Conservation (phyloP, 2,888 invertebrate species). For the Asteroscopus sphinx region DNA sequence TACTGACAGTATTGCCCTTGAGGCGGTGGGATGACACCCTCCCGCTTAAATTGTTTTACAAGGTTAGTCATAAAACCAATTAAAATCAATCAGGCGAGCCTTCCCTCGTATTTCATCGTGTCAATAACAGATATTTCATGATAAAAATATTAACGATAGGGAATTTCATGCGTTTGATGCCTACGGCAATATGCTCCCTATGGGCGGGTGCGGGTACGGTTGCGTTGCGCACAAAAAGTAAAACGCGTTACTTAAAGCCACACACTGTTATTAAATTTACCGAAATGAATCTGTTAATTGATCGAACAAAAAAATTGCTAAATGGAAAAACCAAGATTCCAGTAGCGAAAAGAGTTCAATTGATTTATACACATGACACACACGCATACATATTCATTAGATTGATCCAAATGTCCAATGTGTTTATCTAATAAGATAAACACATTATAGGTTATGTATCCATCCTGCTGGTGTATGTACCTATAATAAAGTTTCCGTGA, state of each 20-base stretch:
- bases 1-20: slow-evolving; percentile 49
- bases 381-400: slow-evolving; percentile 15
- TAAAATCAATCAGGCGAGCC: slow-evolving; percentile 75
- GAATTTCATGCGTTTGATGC: slow-evolving; percentile 40
- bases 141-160: slow-evolving; percentile 69
- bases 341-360: slow-evolving; percentile 39
- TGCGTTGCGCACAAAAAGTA: slow-evolving; percentile 34
- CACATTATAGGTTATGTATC: neutral
- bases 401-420: too few species aligned
- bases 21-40: slow-evolving; percentile 56
- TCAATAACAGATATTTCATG: slow-evolving; percentile 67
- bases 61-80: slow-evolving; percentile 76
- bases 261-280: slow-evolving; percentile 39
- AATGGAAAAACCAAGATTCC: slow-evolving; percentile 24
- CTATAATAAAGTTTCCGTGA: too few species aligned
- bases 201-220: neutral
- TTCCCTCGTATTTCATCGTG: slow-evolving; percentile 64
- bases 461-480: neutral
- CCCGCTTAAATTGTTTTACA: slow-evolving; percentile 67
- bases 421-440: slow-evolving; percentile 1
- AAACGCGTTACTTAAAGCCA: slow-evolving; percentile 14
- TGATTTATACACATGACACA: slow-evolving; percentile 13
- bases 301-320: slow-evolving; percentile 25
- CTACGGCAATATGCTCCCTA: slow-evolving; percentile 3
- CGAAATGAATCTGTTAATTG: slow-evolving; percentile 21